Evolutionary conservation across 2,797 vertebrate genomes (phyloP).

Genomic region (Mallotus villosus): DNA sequence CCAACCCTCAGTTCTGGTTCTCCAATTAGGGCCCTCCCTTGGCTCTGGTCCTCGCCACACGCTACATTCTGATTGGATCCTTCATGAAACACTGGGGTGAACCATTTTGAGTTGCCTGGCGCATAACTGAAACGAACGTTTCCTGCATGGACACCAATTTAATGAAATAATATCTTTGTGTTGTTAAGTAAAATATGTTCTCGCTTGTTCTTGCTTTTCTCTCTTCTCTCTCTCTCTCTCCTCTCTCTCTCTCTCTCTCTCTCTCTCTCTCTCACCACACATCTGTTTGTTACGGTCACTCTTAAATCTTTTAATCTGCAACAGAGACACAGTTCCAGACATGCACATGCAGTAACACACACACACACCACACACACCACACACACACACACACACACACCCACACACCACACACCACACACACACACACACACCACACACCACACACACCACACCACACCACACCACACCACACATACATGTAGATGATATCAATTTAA

Average conservation of each 20-base stretch:
- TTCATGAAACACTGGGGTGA: neutral
- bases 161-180: too few species aligned
- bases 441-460: constrained; percentile 2
- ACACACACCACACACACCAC: too few species aligned
- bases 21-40: too few species aligned
- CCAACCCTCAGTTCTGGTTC: neutral
- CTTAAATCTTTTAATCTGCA: neutral
- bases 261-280: constrained; percentile 2
- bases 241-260: too few species aligned
- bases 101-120: constrained; percentile 15
- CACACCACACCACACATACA: constrained; percentile 7
- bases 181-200: too few species aligned
- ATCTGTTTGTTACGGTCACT: constrained; percentile 34
- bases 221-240: too few species aligned
- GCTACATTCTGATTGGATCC: neutral
- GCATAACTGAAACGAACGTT: constrained; percentile 9
- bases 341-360: neutral
- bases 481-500: constrained; percentile 22
- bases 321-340: constrained; percentile 5
- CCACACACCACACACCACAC: too few species aligned
- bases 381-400: too few species aligned
- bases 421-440: too few species aligned
- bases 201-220: too few species aligned
- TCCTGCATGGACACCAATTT: too few species aligned
- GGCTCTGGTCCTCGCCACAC: neutral